Conservation (phyloP, 2,888 invertebrate genomes). For the Synergus itoensis region DNA sequence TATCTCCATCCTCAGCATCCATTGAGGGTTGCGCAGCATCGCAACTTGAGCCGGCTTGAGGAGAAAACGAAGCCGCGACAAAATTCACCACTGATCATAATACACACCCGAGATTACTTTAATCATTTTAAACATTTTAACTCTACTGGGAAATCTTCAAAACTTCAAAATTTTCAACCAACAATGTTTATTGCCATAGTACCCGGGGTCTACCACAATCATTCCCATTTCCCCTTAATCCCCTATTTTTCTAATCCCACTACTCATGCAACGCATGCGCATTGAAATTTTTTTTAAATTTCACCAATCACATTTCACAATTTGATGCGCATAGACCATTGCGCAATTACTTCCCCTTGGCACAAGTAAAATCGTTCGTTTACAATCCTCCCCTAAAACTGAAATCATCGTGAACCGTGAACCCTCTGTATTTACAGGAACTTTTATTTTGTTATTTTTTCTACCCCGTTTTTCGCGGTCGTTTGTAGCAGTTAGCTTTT, state of each 20-base stretch:
- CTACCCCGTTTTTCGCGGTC: neutral
- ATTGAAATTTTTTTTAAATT: neutral
- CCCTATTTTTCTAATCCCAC: neutral
- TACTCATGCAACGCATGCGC: neutral
- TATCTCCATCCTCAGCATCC: constrained; percentile 28
- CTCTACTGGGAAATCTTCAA: neutral
- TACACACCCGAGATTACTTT: neutral
- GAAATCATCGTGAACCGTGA: neutral
- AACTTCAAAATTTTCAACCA: neutral
- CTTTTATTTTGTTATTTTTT: neutral
- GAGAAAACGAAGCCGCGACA: neutral
- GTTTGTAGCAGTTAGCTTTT: neutral
- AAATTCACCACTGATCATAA: constrained; percentile 1
- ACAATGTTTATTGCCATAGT: neutral
- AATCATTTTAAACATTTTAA: neutral
- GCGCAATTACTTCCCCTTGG: neutral
- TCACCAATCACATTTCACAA: neutral
- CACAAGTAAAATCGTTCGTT: neutral
- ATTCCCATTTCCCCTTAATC: neutral
- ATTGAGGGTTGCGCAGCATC: constrained; percentile 13
- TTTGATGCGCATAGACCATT: neutral
- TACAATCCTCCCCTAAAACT: neutral
- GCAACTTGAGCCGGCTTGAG: neutral
- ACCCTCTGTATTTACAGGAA: neutral
- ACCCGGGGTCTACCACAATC: neutral